Evolutionary conservation across 1,140 invertebrate genomes (phyloP).

Genomic region (Nephotettix cincticeps): DNA sequence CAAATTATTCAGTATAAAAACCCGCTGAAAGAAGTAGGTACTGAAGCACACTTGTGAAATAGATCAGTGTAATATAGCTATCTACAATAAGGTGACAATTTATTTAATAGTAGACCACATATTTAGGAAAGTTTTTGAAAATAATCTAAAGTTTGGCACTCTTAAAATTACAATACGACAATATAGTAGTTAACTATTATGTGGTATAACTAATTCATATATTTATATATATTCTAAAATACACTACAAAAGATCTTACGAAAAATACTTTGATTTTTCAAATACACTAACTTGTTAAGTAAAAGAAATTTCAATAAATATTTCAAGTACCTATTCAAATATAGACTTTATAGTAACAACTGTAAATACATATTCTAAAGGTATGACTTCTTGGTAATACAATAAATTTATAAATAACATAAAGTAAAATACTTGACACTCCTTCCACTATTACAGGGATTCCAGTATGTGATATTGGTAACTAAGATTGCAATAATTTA

Average conservation of each 20-base stretch:
- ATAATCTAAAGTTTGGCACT: not conserved
- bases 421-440: too few species aligned
- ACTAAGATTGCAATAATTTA: too few species aligned
- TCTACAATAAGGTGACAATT: not conserved
- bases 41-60: not conserved
- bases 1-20: too few species aligned
- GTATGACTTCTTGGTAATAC: too few species aligned
- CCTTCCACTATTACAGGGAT: too few species aligned
- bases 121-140: not conserved
- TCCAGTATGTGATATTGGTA: too few species aligned
- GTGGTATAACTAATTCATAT: not conserved
- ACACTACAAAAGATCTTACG: not conserved
- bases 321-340: too few species aligned
- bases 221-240: not conserved
- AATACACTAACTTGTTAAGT: not conserved
- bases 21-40: too few species aligned
- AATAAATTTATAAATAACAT: too few species aligned
- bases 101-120: not conserved
- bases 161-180: not conserved
- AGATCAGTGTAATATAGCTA: not conserved
- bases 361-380: too few species aligned
- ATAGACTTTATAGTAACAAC: too few species aligned
- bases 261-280: conserved; percentile 3
- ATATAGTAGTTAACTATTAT: not conserved
- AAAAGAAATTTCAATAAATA: not conserved